phyloP scores from a whole-genome alignment of 2,797 vertebrate genomes.

The Paramormyrops hopkinsi region DNA sequence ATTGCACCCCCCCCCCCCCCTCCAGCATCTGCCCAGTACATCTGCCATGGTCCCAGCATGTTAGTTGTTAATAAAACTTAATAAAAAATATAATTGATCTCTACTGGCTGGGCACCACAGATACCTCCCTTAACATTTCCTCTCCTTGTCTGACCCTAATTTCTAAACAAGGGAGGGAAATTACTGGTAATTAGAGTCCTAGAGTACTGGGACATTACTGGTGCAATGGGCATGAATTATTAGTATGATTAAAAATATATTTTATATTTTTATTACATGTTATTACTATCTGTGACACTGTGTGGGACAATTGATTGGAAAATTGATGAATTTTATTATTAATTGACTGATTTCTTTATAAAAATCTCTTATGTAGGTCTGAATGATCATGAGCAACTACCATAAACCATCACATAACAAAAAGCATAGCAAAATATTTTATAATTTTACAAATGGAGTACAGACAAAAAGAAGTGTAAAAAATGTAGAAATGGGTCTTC shows the following conservation, averaged over 20 bases:
- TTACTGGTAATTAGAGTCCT: background rate
- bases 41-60: constrained; percentile 41
- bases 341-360: background rate
- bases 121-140: constrained; percentile 36
- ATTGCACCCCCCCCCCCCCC: background rate
- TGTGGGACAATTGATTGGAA: background rate
- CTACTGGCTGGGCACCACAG: constrained; percentile 44
- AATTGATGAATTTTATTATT: background rate
- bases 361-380: background rate
- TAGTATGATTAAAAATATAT: background rate
- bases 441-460: background rate
- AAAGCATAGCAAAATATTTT: background rate
- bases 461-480: background rate
- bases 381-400: background rate
- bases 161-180: constrained; percentile 31
- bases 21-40: constrained; percentile 42
- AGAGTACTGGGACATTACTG: background rate
- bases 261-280: background rate
- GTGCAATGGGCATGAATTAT: background rate
- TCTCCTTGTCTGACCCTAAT: constrained; percentile 25
- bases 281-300: background rate
- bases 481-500: background rate
- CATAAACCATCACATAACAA: background rate
- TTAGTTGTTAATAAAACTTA: constrained; percentile 59
- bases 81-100: constrained; percentile 50